phyloP scores from a whole-genome alignment of 2,888 invertebrate species.

The Eumacrocentrus americanus region DNA sequence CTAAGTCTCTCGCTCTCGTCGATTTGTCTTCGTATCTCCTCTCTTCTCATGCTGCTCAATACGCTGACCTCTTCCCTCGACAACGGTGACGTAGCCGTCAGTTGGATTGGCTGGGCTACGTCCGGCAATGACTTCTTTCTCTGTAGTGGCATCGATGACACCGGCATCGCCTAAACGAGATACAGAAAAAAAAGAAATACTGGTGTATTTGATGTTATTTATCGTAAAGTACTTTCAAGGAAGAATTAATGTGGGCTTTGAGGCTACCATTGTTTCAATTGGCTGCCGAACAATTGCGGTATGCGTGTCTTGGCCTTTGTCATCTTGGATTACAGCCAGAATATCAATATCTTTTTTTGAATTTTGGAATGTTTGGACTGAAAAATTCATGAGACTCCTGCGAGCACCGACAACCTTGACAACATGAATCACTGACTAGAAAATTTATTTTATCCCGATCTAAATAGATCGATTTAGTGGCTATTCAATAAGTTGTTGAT shows the following conservation, averaged over 20 bases:
- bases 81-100: constrained; percentile 82
- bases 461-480: too few relatives aligned
- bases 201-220: neutral
- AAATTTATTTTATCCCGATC: too few relatives aligned
- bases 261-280: neutral
- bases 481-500: too few relatives aligned
- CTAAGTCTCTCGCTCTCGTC: constrained; percentile 91
- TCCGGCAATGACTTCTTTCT: constrained; percentile 97
- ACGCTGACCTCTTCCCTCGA: constrained; percentile 94
- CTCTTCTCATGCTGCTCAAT: constrained; percentile 90
- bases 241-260: neutral
- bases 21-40: constrained; percentile 89
- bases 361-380: neutral
- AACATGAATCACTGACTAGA: neutral
- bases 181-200: constrained; percentile 33
- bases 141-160: constrained; percentile 77
- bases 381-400: too few relatives aligned
- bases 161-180: constrained; percentile 74
- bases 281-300: neutral
- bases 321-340: neutral
- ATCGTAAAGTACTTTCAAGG: neutral
- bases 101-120: constrained; percentile 76
- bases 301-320: neutral
- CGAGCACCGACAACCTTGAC: neutral
- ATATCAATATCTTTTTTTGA: neutral